These are phyloP conservation scores for Anagrus nilaparvatae DNA, from an alignment of 1,140 invertebrate genomes.

Conservation along the genomic window DNA sequence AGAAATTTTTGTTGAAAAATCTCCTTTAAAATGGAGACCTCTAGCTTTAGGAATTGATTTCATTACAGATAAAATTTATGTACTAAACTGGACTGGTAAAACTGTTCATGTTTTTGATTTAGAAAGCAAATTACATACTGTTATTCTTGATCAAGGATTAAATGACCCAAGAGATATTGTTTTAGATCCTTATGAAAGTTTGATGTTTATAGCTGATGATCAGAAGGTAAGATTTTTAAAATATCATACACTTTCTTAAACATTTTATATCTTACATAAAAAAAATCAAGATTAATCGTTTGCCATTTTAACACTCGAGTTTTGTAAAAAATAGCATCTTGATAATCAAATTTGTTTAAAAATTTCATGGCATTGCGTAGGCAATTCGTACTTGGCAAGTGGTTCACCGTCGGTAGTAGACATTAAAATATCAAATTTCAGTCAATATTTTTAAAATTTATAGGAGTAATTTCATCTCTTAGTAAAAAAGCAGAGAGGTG, in stretches of 20 bases:
- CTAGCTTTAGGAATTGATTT: not conserved
- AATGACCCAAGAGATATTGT: slow-evolving; percentile 1
- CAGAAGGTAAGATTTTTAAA: slow-evolving; percentile 1
- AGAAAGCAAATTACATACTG: not conserved
- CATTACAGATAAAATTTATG: slow-evolving; percentile 5
- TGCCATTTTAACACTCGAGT: too few relatives aligned
- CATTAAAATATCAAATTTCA: too few relatives aligned
- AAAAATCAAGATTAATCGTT: not conserved
- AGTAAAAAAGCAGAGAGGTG: too few relatives aligned
- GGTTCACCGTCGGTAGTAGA: too few relatives aligned
- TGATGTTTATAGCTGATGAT: slow-evolving; percentile 11
- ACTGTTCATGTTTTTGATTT: slow-evolving; percentile 6
- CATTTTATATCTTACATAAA: too few relatives aligned
- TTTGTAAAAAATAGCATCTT: too few relatives aligned
- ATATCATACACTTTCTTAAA: too few relatives aligned
- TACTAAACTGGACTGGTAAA: not conserved
- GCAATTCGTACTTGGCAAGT: too few relatives aligned
- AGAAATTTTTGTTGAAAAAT: not conserved
- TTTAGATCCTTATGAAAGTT: not conserved
- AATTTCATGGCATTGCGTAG: too few relatives aligned
- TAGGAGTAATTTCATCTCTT: too few relatives aligned
- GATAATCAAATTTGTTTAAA: too few relatives aligned
- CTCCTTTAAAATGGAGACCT: not conserved
- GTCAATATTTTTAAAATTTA: too few relatives aligned
- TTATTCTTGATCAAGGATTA: not conserved